Conservation (phyloP, 2,113 vertebrate genomes). For the Silurus glanis region DNA sequence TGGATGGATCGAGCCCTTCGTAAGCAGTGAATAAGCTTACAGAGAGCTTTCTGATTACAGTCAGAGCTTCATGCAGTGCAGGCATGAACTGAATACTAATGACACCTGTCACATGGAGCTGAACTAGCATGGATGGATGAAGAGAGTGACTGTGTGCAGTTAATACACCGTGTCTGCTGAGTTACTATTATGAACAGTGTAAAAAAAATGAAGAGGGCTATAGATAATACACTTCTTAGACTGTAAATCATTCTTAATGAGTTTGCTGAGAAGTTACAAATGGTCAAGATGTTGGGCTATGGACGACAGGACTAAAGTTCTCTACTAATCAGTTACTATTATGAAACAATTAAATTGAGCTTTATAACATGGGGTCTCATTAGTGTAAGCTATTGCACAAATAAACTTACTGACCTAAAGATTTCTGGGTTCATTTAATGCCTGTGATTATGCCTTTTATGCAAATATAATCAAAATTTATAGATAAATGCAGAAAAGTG, state of each 20-base stretch:
- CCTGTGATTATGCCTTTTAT: background rate
- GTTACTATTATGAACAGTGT: background rate
- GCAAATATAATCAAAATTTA: no score
- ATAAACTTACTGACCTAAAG: background rate
- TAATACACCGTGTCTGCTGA: conserved; percentile 18
- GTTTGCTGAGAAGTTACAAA: background rate
- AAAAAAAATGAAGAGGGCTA: background rate
- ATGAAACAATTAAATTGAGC: background rate
- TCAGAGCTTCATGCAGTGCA: conserved; percentile 57
- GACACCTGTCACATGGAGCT: conserved; percentile 66
- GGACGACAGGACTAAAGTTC: background rate
- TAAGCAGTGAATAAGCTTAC: conserved; percentile 62
- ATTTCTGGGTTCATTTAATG: background rate
- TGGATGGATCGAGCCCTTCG: conserved; percentile 67
- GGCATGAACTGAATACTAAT: conserved; percentile 68
- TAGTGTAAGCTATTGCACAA: background rate
- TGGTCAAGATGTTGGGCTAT: background rate
- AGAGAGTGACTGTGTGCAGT: conserved; percentile 32
- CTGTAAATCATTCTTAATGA: background rate
- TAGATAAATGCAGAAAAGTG: background rate
- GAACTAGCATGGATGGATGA: conserved; percentile 54
- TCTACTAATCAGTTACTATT: background rate
- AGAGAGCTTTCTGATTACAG: conserved; percentile 67
- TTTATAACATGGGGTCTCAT: background rate
- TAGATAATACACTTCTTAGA: background rate